Base-by-base conservation (phyloP, 2,797 vertebrate genomes). In the Lithobates pipiens region DNA sequence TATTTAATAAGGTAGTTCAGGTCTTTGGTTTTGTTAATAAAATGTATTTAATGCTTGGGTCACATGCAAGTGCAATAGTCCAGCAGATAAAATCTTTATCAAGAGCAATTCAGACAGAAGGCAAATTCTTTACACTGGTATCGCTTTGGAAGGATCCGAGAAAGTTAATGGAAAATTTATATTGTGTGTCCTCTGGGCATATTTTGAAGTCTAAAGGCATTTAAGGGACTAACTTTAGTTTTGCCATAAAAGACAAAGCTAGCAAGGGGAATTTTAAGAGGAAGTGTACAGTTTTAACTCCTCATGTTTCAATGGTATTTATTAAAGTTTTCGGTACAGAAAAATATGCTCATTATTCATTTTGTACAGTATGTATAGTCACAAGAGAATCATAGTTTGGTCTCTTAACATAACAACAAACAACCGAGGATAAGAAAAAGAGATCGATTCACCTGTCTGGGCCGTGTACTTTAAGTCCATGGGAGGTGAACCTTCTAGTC, bases 151-250 rank as follows among this genome's bases (percentile, higher is more conserved):
- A 69, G 76, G 23, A 54, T 44, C 23, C 34, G 54, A 70, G 27
- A 21, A 77, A 73, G 80, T 82, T 82, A 86, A 82, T 86, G 79
- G 79, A 86, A 86, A 86, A 82, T 63, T 25, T 32, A 39, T 46
- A 44, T 77, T 67, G n/a, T 83, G 61, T 87, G 68, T 75, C 85
- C 70, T 70, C 6, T 13, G 76, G 80, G 10, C 3, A 63, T 6
- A n/a, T 42, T 27, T 27, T 23, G 0, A 63, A 25, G 57, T 61
- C 29, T 50, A 76, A 36, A 61, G 23, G 13, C 18, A 61, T 2
- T 16, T 11, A 39, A 6, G 21, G 71, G 32, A 27, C 25, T 70
- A 77, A 71, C 8, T 63, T 70, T 54, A 63, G 16, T 0, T 27
- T 21, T 29, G 61, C n/a, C 42, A 16, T 9, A 73, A 72, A 21